Conservation (phyloP, 2,113 vertebrate species). For the Salvelinus alpinus region DNA sequence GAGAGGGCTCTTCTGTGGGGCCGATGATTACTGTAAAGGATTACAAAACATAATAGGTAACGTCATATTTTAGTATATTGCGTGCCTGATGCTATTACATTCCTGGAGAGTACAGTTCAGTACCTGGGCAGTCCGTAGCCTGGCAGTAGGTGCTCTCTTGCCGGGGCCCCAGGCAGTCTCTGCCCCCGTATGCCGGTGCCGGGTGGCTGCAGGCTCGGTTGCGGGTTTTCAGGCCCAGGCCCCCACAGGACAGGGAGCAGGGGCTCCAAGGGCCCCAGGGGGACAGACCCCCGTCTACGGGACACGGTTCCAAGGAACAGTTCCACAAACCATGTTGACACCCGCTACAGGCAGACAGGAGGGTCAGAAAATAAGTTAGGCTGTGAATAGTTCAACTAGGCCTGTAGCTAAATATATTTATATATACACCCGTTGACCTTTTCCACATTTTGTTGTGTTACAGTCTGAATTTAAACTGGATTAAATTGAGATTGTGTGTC, state of each 20-base stretch:
- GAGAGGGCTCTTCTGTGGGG: conserved; percentile 67
- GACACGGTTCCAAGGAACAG: conserved; percentile 74
- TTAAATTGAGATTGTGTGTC: no score
- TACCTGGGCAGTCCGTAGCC: conserved; percentile 80
- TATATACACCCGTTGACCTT: no score
- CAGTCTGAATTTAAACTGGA: no score
- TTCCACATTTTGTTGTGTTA: no score
- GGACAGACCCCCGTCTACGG: conserved; percentile 63
- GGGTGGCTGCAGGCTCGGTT: conserved; percentile 72
- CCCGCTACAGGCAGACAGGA: conserved; percentile 55
- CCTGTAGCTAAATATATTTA: no score
- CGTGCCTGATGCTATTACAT: neutral
- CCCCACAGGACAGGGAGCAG: conserved; percentile 83
- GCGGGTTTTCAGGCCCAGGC: conserved; percentile 79
- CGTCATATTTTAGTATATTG: neutral
- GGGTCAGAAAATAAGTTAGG: neutral
- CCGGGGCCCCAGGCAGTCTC: conserved; percentile 70
- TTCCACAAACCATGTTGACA: conserved; percentile 79
- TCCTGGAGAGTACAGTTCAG: neutral
- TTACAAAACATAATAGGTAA: neutral
- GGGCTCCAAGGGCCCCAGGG: conserved; percentile 79
- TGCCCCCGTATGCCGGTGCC: conserved; percentile 63
- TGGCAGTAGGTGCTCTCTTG: conserved; percentile 79
- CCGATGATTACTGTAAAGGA: conserved; percentile 52
- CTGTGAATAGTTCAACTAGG: no score